Evolutionary conservation across 2,113 vertebrate genomes (phyloP).

Genomic region (Cephalophus harveyi): DNA sequence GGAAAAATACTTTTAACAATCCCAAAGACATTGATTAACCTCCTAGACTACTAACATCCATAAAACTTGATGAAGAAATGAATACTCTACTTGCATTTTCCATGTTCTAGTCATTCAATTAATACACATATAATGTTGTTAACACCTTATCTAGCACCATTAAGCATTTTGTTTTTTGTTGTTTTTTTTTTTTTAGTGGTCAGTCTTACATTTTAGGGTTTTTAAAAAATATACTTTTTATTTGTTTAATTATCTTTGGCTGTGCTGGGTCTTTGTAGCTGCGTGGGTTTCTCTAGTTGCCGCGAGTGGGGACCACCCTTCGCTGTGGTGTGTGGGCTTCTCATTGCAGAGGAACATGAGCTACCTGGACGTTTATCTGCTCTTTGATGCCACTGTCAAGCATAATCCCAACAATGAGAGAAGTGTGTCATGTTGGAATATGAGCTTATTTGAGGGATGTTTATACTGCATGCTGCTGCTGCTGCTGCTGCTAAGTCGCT

Average conservation of each 20-base stretch:
- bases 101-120: background rate
- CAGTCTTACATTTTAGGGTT: background rate
- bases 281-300: background rate
- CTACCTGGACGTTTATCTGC: background rate
- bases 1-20: background rate
- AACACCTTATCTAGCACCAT: background rate
- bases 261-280: background rate
- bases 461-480: background rate
- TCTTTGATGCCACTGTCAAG: background rate
- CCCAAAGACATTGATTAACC: background rate
- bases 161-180: background rate
- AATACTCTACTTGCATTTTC: background rate
- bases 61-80: background rate
- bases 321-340: background rate
- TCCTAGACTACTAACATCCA: background rate
- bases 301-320: rapidly evolving
- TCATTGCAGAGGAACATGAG: background rate
- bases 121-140: background rate
- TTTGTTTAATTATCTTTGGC: background rate
- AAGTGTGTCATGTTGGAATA: background rate
- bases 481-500: too few species aligned
- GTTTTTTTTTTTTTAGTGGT: background rate
- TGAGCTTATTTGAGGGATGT: background rate
- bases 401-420: background rate
- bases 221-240: background rate